Evolutionary conservation across 1,140 invertebrate genomes (phyloP).

Genomic region (Galendromus occidentalis): DNA sequence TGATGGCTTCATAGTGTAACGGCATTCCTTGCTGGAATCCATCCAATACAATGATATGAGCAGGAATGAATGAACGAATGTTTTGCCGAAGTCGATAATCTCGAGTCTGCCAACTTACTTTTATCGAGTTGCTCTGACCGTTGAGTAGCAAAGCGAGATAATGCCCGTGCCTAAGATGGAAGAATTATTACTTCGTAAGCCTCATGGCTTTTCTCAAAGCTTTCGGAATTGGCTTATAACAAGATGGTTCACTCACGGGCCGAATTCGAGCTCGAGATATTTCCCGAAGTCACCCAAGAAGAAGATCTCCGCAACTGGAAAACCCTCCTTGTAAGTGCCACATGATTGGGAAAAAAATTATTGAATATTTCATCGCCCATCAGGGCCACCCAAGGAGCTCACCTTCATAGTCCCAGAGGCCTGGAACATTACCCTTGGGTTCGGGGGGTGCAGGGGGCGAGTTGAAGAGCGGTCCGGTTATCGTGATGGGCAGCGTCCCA

Average conservation of each 20-base stretch:
- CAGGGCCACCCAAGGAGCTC: too few species aligned
- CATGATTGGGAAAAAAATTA: too few species aligned
- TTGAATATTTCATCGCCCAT: too few species aligned
- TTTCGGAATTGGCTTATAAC: background rate
- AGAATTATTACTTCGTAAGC: background rate
- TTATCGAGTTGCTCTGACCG: conserved; percentile 26
- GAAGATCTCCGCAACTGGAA: conserved; percentile 33
- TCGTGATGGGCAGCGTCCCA: background rate
- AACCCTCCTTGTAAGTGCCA: conserved; percentile 7
- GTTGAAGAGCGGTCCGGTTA: background rate
- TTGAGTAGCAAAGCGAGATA: conserved; percentile 31
- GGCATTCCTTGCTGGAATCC: conserved; percentile 26
- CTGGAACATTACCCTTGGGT: conserved; percentile 23
- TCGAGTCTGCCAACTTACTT: conserved; percentile 18
- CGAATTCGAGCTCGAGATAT: conserved; percentile 35
- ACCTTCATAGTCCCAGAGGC: conserved; percentile 33
- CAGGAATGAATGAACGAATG: background rate
- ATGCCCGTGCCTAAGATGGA: conserved; percentile 18
- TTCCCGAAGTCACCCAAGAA: conserved; percentile 30
- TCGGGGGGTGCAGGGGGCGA: background rate
- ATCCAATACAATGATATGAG: background rate
- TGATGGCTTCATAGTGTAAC: conserved; percentile 24
- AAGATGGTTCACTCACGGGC: conserved; percentile 27
- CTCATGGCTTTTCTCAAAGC: background rate
- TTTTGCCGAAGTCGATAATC: background rate